Conservation (phyloP, 2,888 invertebrate species). For the Eupithecia abbreviata region DNA sequence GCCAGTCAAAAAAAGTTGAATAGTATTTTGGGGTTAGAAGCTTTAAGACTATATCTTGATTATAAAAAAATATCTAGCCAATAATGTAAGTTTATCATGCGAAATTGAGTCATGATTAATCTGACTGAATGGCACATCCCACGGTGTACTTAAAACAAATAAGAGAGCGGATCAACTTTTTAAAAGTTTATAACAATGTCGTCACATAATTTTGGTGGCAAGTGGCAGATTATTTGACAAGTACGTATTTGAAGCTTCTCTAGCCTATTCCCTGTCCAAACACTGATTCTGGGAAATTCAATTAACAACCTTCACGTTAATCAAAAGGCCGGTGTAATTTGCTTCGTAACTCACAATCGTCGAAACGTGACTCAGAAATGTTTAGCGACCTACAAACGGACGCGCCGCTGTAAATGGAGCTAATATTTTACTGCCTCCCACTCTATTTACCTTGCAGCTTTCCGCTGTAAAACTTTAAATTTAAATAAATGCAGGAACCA, state of each 20-base stretch:
- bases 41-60: too few relatives aligned
- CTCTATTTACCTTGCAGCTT: constrained; percentile 27
- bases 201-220: background rate
- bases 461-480: constrained; percentile 19
- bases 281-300: constrained; percentile 15
- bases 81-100: background rate
- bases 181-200: background rate
- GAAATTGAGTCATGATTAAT: background rate
- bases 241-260: background rate
- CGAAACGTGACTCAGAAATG: constrained; percentile 41
- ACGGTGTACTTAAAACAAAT: background rate
- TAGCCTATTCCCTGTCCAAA: background rate
- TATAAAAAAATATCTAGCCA: background rate
- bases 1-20: background rate
- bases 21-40: too few relatives aligned
- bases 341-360: constrained; percentile 35
- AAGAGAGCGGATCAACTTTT: background rate
- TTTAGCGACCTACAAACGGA: constrained; percentile 37
- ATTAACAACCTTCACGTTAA: constrained; percentile 21
- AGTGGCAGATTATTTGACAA: background rate
- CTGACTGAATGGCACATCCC: background rate
- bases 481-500: background rate
- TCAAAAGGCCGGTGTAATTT: constrained; percentile 33
- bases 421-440: constrained; percentile 35
- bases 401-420: constrained; percentile 28